Evolutionary conservation across 2,113 vertebrate genomes (phyloP).

Genomic region (Camelus dromedarius): DNA sequence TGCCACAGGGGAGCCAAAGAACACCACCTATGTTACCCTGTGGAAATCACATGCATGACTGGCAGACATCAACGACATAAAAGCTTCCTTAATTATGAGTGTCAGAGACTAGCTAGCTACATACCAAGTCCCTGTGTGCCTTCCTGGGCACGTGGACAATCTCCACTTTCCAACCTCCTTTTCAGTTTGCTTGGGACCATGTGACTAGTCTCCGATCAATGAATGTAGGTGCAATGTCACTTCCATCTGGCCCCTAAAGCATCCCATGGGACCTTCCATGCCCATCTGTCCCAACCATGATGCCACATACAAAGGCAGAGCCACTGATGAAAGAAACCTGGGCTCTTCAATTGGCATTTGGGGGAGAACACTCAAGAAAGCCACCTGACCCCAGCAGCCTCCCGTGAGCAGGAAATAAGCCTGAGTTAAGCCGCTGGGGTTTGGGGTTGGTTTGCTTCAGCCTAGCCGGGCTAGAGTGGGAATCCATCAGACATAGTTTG

Average conservation of each 20-base stretch:
- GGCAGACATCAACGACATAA: neutral
- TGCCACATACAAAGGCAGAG: neutral
- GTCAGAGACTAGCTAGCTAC: neutral
- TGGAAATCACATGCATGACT: neutral
- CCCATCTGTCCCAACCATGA: neutral
- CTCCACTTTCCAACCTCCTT: neutral
- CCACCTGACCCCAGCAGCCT: neutral
- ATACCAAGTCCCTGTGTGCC: neutral
- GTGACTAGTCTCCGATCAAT: neutral
- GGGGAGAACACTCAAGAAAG: neutral
- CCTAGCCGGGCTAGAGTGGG: neutral
- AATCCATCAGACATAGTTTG: neutral
- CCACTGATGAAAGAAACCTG: neutral
- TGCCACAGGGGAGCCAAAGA: neutral
- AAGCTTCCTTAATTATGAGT: neutral
- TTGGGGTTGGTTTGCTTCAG: neutral
- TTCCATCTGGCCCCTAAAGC: neutral
- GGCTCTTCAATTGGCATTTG: neutral
- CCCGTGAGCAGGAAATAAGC: neutral
- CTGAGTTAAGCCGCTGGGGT: neutral
- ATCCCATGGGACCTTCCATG: neutral
- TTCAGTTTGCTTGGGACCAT: neutral
- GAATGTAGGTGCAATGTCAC: neutral
- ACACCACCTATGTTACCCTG: rapidly evolving
- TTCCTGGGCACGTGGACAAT: neutral